Base-by-base conservation (phyloP, 2,888 invertebrate species). In the Prenolepis imparis region DNA sequence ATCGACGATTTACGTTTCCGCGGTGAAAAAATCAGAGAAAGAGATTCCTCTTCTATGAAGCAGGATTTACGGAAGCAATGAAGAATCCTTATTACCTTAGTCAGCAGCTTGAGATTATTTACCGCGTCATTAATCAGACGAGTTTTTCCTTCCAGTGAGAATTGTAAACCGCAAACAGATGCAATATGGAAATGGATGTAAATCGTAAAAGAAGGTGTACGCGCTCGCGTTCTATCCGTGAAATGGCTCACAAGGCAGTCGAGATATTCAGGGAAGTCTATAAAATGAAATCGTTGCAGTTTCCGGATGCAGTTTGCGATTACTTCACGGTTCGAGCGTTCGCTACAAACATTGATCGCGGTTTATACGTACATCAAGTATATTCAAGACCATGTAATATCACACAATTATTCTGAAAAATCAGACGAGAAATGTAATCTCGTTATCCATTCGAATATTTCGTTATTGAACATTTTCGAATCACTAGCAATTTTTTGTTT, bases 261-360 rank as follows among this genome's bases (percentile, higher is more conserved):
- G 84, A n/a, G n/a, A 72, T 86, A 83, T 85, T 83, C 84, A 88
- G 83, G 86, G 86, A 87, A 91, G 89, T 92, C 93, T 89, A 93
- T 93, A 93, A 93, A 93, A 92, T 87, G 90, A 90, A 91, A 92
- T 90, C 88, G 93, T 91, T 93, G 91, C 88, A 91, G 90, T 85
- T 87, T 86, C 89, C 77, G 86, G 85, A 88, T 90, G 89, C 86
- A 85, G 80, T 84, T 84, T 73, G 72, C 73, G 78, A 57, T 44
- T n/a, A 61, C 70, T 74, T 70, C 57, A 55, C 83, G 64, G 57
- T 24, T 36, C 24, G 48, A 21, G 24, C 67, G 59, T 36, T 78
- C 74, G 59, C 48, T 72, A 83, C 77, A 85, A 83, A 74, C 66
- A 80, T 61, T 68, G 64, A 80, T 85, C 70, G 57, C 63, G 48